Evolutionary conservation across 2,797 vertebrate species (phyloP), one percentile per base, ranked within the genome.

Genomic region (Denticeps clupeoides): DNA sequence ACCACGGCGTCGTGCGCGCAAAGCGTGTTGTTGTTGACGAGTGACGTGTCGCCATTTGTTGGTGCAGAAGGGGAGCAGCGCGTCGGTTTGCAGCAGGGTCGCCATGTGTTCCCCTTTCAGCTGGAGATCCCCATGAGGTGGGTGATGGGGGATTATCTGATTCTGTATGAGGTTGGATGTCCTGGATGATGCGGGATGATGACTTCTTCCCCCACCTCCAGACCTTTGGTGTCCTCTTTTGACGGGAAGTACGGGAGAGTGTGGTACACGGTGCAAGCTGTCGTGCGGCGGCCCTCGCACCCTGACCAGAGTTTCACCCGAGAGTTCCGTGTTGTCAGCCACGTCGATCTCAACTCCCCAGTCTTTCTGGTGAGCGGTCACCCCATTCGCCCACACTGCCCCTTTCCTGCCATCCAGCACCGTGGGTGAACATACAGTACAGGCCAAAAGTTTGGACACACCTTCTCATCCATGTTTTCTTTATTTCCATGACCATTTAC

Each of bases 51-150:
- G 22, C 55, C 58, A 60, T 51, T 7, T 33, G 7, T 60, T 51
- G 10, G 52, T 85, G 78, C 70, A 69, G 77, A 42, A 47, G 25
- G 37, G 26, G 33, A 41, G 28, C 18, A 48, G 44, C 59, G 70
- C 65, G 53, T 81, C 61, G 70, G 77, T 19, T 51, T 85, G 21
- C 62, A 73, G 29, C 70, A 80, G 55, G 87, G 87, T 45, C 81
- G 76, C 57, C 79, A 88, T 0, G 76, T 81, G 64, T 81, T 88
- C 63, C 81, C 81, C 1, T 89, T 88, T 65, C 76, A 74, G 54
- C 84, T 88, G 60, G 82, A 77, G 15, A 78, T 89, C 26, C 84
- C 85, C 32, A 75, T 78, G 51, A 79, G 81, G 85, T 87, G 72
- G 85, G 86, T 78, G 6, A 4, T 11, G 6, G 9, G 28, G 2